Percentiles rank a stretch among this genome's conserved stretches.
These are phyloP conservation scores for Osmoderma eremita DNA, from an alignment of 2,888 invertebrate species.

Conservation along the genomic window DNA sequence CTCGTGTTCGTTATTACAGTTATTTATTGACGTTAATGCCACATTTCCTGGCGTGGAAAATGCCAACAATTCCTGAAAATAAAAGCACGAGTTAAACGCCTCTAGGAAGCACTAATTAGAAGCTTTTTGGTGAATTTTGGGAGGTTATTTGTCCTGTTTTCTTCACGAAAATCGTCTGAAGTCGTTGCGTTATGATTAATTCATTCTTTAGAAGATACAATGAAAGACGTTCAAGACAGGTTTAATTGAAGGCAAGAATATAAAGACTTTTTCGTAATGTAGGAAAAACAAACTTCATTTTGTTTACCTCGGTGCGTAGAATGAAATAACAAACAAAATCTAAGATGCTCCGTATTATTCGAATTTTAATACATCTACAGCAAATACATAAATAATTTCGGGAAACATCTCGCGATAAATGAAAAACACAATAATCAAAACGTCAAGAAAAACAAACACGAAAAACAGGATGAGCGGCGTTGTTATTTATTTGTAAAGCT, in stretches of 20 bases:
- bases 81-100: neutral
- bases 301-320: too few relatives aligned
- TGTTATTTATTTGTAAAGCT: neutral
- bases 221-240: too few relatives aligned
- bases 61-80: neutral
- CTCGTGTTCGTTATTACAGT: neutral
- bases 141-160: neutral
- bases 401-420: too few relatives aligned
- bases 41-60: neutral
- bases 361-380: too few relatives aligned
- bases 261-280: neutral
- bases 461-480: neutral
- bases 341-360: too few relatives aligned
- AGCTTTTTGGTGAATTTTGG: neutral
- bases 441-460: neutral
- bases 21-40: conserved; percentile 17
- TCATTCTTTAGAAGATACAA: too few relatives aligned
- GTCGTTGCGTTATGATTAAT: too few relatives aligned
- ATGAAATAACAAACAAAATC: too few relatives aligned
- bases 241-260: too few relatives aligned
- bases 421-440: too few relatives aligned
- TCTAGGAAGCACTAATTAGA: neutral
- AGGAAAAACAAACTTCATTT: neutral
- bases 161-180: neutral
- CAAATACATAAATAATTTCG: too few relatives aligned